Conservation (phyloP, 2,797 vertebrate species). For the Oreochromis mossambicus region DNA sequence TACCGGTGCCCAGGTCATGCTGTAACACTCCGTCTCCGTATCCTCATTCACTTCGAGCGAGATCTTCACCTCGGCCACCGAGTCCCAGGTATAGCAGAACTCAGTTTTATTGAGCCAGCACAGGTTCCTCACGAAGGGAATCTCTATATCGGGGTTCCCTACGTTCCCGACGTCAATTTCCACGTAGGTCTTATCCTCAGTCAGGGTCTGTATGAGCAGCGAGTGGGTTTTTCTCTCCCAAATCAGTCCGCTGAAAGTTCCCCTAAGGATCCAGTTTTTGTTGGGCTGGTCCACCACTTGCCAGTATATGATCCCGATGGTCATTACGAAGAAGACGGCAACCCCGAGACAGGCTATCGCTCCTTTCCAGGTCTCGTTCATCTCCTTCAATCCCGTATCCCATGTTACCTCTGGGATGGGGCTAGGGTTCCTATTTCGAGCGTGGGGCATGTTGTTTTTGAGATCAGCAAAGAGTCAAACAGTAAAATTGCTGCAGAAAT, state of each 20-base stretch:
- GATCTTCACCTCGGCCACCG: conserved; percentile 82
- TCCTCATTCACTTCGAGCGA: conserved; percentile 75
- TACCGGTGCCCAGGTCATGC: conserved; percentile 83
- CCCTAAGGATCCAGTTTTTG: conserved; percentile 91
- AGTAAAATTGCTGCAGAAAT: conserved; percentile 60
- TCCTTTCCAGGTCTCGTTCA: conserved; percentile 93
- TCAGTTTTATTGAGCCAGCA: conserved; percentile 88
- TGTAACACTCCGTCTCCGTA: conserved; percentile 83
- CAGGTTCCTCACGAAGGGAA: conserved; percentile 83
- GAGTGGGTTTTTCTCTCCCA: conserved; percentile 87
- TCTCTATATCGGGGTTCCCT: conserved; percentile 76
- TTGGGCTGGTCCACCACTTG: conserved; percentile 91
- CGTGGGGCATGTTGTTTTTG: conserved; percentile 80
- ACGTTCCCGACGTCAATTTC: conserved; percentile 82
- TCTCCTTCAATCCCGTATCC: conserved; percentile 86
- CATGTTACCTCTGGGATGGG: conserved; percentile 83
- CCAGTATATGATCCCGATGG: conserved; percentile 94
- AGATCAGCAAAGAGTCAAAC: conserved; percentile 63
- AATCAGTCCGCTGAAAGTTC: conserved; percentile 82
- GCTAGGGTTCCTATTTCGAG: conserved; percentile 81
- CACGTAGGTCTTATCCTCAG: conserved; percentile 78
- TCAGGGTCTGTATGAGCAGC: conserved; percentile 83
- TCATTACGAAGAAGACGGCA: conserved; percentile 90
- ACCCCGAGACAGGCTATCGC: conserved; percentile 88
- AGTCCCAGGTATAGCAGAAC: conserved; percentile 91